Conservation (phyloP, 2,113 vertebrate genomes). For the Gnathonemus echidnorhynchus region DNA sequence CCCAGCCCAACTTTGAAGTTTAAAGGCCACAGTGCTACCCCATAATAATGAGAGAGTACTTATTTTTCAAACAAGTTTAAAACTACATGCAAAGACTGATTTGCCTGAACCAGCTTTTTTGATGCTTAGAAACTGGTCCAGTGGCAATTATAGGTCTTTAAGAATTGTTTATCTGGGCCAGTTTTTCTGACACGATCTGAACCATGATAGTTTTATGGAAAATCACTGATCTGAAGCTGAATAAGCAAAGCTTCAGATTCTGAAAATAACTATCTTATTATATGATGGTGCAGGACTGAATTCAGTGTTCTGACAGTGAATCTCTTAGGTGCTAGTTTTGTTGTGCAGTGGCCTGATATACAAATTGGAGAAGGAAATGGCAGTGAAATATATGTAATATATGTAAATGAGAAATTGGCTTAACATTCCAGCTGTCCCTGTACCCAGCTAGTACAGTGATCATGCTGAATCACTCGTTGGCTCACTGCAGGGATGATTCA, state of each 20-base stretch:
- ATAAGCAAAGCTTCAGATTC: background rate
- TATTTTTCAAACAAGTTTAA: background rate
- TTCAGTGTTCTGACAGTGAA: background rate
- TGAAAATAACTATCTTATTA: background rate
- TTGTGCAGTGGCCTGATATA: background rate
- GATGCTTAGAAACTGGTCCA: background rate
- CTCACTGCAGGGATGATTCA: background rate
- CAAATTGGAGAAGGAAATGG: background rate
- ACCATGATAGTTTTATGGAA: background rate
- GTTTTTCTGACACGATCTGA: background rate
- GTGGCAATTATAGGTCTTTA: background rate
- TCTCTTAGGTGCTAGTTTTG: background rate
- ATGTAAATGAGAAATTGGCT: background rate
- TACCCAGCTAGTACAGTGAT: background rate
- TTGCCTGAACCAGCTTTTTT: background rate
- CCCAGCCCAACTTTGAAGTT: background rate
- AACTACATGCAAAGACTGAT: background rate
- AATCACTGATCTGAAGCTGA: background rate
- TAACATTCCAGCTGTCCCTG: background rate
- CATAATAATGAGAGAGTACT: background rate
- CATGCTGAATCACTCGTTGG: background rate
- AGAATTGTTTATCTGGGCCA: background rate
- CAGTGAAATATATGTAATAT: background rate
- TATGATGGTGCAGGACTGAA: background rate
- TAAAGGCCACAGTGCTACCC: background rate